Conservation (phyloP, 2,888 invertebrate species). For the Cepaea hortensis region DNA sequence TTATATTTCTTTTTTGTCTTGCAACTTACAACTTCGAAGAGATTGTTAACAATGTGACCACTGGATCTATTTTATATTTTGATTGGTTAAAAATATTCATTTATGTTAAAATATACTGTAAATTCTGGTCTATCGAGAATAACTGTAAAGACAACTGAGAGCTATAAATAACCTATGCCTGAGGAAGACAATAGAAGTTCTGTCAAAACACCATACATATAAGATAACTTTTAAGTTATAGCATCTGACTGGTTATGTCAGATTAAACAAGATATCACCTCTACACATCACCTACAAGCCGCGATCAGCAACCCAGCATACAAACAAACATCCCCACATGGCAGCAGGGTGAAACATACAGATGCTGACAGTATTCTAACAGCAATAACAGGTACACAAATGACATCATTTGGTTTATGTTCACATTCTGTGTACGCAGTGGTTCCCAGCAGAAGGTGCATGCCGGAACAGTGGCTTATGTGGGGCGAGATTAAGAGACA, state of each 20-base stretch:
- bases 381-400: too few relatives aligned
- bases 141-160: neutral
- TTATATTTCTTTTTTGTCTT: too few relatives aligned
- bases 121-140: neutral
- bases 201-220: neutral
- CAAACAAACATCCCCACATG: neutral
- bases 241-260: neutral
- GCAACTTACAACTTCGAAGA: too few relatives aligned
- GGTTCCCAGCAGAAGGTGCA: too few relatives aligned
- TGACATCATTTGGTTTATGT: too few relatives aligned
- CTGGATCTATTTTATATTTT: too few relatives aligned
- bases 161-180: neutral
- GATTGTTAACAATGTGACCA: too few relatives aligned
- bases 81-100: too few relatives aligned
- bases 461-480: neutral
- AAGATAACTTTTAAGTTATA: neutral
- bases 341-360: neutral
- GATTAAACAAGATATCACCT: neutral
- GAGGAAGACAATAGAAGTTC: neutral
- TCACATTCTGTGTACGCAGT: too few relatives aligned
- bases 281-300: neutral
- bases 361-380: too few relatives aligned
- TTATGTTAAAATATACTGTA: too few relatives aligned
- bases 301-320: neutral
- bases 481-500: neutral